Evolutionary conservation across 1,140 invertebrate species (phyloP).

Genomic region (Conus ventricosus): DNA sequence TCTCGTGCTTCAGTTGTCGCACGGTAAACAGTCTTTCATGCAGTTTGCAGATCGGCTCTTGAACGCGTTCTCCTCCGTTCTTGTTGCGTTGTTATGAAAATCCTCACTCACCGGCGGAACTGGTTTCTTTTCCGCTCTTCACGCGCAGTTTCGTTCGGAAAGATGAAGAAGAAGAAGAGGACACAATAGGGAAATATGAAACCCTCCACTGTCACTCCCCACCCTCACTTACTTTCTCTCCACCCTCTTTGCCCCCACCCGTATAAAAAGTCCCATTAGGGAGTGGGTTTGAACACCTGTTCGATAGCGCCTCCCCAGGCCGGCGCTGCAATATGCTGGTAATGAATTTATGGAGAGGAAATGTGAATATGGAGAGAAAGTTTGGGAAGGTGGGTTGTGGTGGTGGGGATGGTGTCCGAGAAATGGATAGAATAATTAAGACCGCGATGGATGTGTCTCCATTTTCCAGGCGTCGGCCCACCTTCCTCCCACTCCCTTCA

Average conservation of each 20-base stretch:
- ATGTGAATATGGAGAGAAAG: neutral
- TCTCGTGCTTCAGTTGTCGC: too few relatives aligned
- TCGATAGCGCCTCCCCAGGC: neutral
- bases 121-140: too few relatives aligned
- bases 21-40: too few relatives aligned
- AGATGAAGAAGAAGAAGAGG: neutral
- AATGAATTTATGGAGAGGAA: conserved; percentile 5
- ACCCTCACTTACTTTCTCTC: too few relatives aligned
- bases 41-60: too few relatives aligned
- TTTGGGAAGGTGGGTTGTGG: too few relatives aligned
- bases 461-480: neutral
- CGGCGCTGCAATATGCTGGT: neutral
- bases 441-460: neutral
- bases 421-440: conserved; percentile 1
- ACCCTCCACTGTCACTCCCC: too few relatives aligned
- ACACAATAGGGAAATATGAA: conserved; percentile 1
- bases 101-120: too few relatives aligned
- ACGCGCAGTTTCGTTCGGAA: neutral
- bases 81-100: too few relatives aligned
- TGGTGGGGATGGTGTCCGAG: neutral
- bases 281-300: neutral
- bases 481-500: neutral
- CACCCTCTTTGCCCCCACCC: too few relatives aligned
- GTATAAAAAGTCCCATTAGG: conserved; percentile 18
- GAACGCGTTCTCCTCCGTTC: too few relatives aligned